A percentile compares a stretch with the other conserved stretches of the same genome.
These are phyloP conservation scores for Smutsia gigantea DNA, from an alignment of 2,797 vertebrate genomes.

Conservation along the genomic window DNA sequence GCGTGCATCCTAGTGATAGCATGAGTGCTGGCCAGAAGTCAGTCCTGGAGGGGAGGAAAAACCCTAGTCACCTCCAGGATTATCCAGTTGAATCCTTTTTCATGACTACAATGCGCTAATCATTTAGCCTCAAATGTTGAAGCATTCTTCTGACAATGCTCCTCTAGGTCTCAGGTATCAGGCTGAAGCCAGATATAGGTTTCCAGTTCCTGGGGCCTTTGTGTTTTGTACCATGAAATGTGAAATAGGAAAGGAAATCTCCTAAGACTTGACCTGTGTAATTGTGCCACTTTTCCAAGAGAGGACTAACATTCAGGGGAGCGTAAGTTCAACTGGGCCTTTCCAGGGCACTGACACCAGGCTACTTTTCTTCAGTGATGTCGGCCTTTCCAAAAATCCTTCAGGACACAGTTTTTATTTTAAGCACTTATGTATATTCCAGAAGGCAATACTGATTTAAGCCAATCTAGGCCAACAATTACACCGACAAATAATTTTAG, in stretches of 20 bases:
- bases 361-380: neutral
- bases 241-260: neutral
- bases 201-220: neutral
- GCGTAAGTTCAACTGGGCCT: neutral
- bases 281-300: neutral
- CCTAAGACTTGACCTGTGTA: neutral
- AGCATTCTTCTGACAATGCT: neutral
- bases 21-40: neutral
- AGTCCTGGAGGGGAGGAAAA: neutral
- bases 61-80: neutral
- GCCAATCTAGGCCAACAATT: neutral
- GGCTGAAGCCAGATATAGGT: neutral
- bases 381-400: conserved; percentile 2
- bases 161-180: neutral
- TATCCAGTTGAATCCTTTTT: neutral
- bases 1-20: neutral
- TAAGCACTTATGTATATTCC: neutral
- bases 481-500: conserved; percentile 30
- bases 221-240: neutral
- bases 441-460: neutral
- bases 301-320: neutral
- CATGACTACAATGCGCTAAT: neutral
- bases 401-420: neutral
- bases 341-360: neutral
- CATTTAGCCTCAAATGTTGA: neutral